Evolutionary conservation across 1,140 invertebrate genomes (phyloP).

Genomic region (Bombus sibiricus): DNA sequence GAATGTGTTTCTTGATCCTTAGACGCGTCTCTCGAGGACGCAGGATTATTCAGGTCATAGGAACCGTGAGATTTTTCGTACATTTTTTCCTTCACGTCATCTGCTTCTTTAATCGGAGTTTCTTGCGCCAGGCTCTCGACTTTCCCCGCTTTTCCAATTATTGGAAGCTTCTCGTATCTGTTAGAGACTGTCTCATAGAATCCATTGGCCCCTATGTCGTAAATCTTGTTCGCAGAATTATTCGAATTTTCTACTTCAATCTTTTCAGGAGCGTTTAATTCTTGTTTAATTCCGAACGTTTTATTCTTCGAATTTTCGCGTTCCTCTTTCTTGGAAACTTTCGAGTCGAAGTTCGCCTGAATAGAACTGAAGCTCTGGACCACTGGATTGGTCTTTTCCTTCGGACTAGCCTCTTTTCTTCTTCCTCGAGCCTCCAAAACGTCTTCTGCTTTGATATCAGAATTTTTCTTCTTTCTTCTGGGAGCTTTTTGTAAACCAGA

Average conservation of each 20-base stretch:
- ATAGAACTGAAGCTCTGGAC: not conserved
- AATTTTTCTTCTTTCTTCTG: slow-evolving; percentile 73
- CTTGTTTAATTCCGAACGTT: slow-evolving; percentile 50
- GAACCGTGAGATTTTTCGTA: slow-evolving; percentile 61
- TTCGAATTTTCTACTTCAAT: slow-evolving; percentile 15
- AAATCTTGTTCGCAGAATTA: slow-evolving; percentile 47
- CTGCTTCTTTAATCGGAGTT: not conserved
- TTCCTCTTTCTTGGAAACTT: slow-evolving; percentile 54
- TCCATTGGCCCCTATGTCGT: slow-evolving; percentile 35
- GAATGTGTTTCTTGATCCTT: slow-evolving; percentile 24
- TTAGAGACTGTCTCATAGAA: slow-evolving; percentile 60
- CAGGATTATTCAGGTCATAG: slow-evolving; percentile 53
- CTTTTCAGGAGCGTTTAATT: not conserved
- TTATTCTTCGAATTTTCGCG: slow-evolving; percentile 72
- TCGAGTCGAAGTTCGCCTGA: slow-evolving; percentile 32
- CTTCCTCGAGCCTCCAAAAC: slow-evolving; percentile 72
- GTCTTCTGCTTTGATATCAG: slow-evolving; percentile 76
- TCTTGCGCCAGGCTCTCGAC: slow-evolving; percentile 3
- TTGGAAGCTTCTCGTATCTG: slow-evolving; percentile 63
- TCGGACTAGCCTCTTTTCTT: slow-evolving; percentile 54
- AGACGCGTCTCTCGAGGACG: no score
- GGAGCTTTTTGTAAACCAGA: slow-evolving; percentile 63
- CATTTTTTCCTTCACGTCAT: slow-evolving; percentile 42
- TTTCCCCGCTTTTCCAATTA: slow-evolving; percentile 34
- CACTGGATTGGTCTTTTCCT: slow-evolving; percentile 15